Percentiles rank a stretch among this genome's conserved stretches.
Evolutionary conservation across 1,140 invertebrate species (phyloP).

Genomic region (Hetaerina americana): DNA sequence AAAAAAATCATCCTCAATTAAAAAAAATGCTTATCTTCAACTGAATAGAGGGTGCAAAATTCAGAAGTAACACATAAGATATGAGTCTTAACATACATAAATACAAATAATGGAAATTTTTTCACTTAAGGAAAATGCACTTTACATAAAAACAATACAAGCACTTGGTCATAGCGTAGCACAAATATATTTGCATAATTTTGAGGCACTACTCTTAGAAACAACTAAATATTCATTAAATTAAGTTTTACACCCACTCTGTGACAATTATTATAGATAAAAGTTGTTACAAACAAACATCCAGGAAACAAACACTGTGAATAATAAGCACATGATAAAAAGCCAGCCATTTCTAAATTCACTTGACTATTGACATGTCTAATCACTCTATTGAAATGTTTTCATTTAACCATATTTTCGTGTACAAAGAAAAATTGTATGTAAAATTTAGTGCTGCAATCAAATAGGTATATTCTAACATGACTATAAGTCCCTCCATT

Average conservation of each 20-base stretch:
- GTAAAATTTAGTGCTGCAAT: neutral
- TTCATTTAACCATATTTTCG: too few relatives aligned
- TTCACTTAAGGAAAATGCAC: neutral
- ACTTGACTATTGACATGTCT: too few relatives aligned
- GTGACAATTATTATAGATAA: neutral
- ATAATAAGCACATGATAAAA: neutral
- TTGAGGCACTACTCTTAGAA: neutral
- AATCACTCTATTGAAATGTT: too few relatives aligned
- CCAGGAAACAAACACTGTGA: neutral
- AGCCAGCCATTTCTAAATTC: neutral
- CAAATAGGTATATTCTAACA: neutral
- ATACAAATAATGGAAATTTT: neutral
- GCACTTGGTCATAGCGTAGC: neutral
- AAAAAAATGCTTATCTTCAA: too few relatives aligned
- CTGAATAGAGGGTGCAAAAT: neutral
- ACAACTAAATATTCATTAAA: neutral
- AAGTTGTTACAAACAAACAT: neutral
- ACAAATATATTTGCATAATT: neutral
- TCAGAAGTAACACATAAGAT: neutral
- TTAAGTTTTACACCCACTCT: neutral
- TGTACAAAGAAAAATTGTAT: too few relatives aligned
- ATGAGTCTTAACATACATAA: neutral
- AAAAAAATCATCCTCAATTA: too few relatives aligned
- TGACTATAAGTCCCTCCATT: neutral
- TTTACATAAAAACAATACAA: neutral